phyloP scores from a whole-genome alignment of 2,888 invertebrate species.

The Plagodis pulveraria region DNA sequence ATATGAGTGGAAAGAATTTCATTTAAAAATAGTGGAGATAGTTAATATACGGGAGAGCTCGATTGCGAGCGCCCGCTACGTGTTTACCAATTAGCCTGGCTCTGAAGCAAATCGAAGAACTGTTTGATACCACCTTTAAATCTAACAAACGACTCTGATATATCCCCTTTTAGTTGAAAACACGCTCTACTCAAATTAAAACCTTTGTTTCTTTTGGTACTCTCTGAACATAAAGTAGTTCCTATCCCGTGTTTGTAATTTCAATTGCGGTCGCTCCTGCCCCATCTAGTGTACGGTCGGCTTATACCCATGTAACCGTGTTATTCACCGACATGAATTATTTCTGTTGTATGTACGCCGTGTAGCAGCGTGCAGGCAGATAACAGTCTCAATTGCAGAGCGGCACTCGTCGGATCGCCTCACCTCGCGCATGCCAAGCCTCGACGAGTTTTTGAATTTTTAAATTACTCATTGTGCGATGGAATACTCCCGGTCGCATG shows the following conservation, averaged over 20 bases:
- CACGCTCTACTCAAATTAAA: conserved; percentile 55
- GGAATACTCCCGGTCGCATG: conserved; percentile 75
- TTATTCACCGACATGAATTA: conserved; percentile 60
- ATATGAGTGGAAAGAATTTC: conserved; percentile 76
- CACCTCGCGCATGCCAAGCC: conserved; percentile 71
- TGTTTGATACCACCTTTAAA: conserved; percentile 30
- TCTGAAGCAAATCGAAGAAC: conserved; percentile 38
- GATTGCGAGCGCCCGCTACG: conserved; percentile 62
- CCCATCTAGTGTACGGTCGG: conserved; percentile 44
- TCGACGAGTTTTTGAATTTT: conserved; percentile 86
- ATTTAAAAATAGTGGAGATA: conserved; percentile 72
- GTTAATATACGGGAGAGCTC: conserved; percentile 43
- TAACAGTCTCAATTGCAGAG: conserved; percentile 81
- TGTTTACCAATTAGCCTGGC: conserved; percentile 72
- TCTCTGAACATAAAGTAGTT: conserved; percentile 35
- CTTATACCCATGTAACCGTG: conserved; percentile 62
- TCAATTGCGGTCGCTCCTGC: conserved; percentile 51
- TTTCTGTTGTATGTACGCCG: conserved; percentile 50
- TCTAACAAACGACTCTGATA: conserved; percentile 15
- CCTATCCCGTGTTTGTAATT: conserved; percentile 49
- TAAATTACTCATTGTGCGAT: conserved; percentile 85
- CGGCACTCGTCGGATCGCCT: conserved; percentile 74
- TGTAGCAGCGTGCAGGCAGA: conserved; percentile 68
- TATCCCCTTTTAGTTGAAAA: conserved; percentile 59
- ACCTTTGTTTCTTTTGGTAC: conserved; percentile 38